Percentiles rank a stretch among this genome's conserved stretches.
phyloP scores from a whole-genome alignment of 2,888 invertebrate species.

The Elmis aenea region DNA sequence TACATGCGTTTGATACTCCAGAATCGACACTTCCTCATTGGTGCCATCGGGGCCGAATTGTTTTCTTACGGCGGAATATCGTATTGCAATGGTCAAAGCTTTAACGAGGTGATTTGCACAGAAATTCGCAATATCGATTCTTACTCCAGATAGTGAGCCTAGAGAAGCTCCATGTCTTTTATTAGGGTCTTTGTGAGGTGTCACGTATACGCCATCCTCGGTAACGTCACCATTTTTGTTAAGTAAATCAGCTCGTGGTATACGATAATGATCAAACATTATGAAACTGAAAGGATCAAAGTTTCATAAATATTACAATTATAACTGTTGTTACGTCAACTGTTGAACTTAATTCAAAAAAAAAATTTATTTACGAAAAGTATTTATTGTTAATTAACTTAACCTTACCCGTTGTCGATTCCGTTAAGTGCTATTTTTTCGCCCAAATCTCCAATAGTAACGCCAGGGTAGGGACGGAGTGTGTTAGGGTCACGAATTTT shows the following conservation, averaged over 20 bases:
- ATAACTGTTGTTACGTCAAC: too few relatives aligned
- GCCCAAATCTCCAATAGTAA: conserved; percentile 87
- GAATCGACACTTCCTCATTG: conserved; percentile 69
- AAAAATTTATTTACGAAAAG: too few relatives aligned
- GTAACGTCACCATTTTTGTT: conserved; percentile 85
- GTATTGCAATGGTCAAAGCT: conserved; percentile 74
- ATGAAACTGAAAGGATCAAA: conserved; percentile 57
- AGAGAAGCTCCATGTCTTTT: conserved; percentile 52
- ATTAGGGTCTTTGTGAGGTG: conserved; percentile 73
- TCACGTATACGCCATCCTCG: conserved; percentile 73
- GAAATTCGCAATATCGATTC: conserved; percentile 64
- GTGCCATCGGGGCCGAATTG: conserved; percentile 79
- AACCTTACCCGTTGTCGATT: conserved; percentile 88
- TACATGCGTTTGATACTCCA: conserved; percentile 88
- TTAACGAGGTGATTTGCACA: conserved; percentile 62
- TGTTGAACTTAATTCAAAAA: too few relatives aligned
- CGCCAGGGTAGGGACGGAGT: conserved; percentile 66
- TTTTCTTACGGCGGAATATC: conserved; percentile 79
- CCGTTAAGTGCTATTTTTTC: conserved; percentile 89
- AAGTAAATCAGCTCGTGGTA: conserved; percentile 73
- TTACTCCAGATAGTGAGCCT: conserved; percentile 76
- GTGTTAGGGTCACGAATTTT: conserved; percentile 75
- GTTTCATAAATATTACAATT: too few relatives aligned
- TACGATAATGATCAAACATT: conserved; percentile 72
- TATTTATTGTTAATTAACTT: too few relatives aligned